These are phyloP conservation scores for Philhelius pedissequus DNA, from an alignment of 2,888 invertebrate genomes.

Conservation along the genomic window DNA sequence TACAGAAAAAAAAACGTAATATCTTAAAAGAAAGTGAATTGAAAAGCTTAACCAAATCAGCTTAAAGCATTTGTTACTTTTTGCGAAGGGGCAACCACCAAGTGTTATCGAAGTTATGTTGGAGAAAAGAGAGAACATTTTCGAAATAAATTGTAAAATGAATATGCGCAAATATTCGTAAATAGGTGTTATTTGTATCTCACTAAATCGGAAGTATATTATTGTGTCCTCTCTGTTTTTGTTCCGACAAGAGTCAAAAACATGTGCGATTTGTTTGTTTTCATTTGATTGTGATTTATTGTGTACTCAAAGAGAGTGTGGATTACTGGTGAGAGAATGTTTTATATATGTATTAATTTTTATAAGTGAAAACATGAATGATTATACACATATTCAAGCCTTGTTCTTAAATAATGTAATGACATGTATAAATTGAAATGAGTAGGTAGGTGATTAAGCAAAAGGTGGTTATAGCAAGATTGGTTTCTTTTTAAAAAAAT, in stretches of 20 bases:
- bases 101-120: not conserved
- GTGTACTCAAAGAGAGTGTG: slow-evolving; percentile 32
- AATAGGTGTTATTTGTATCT: slow-evolving; percentile 6
- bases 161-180: slow-evolving; percentile 59
- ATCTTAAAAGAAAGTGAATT: slow-evolving; percentile 54
- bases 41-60: slow-evolving; percentile 35
- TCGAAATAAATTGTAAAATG: slow-evolving; percentile 15
- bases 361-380: slow-evolving; percentile 9
- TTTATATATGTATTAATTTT: not conserved
- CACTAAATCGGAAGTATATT: not conserved
- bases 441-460: no score
- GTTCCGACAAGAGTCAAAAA: slow-evolving; percentile 28
- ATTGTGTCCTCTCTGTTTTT: slow-evolving; percentile 23
- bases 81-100: not conserved
- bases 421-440: no score
- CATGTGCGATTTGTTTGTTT: slow-evolving; percentile 64
- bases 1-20: slow-evolving; percentile 31
- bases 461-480: no score
- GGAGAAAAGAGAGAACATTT: slow-evolving; percentile 13
- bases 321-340: not conserved
- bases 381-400: no score
- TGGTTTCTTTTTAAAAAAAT: no score
- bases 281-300: slow-evolving; percentile 61
- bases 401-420: no score
- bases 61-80: slow-evolving; percentile 17